Evolutionary conservation across 2,113 vertebrate species (phyloP), one percentile per base, ranked within the genome.

Genomic region (Hucho hucho): DNA sequence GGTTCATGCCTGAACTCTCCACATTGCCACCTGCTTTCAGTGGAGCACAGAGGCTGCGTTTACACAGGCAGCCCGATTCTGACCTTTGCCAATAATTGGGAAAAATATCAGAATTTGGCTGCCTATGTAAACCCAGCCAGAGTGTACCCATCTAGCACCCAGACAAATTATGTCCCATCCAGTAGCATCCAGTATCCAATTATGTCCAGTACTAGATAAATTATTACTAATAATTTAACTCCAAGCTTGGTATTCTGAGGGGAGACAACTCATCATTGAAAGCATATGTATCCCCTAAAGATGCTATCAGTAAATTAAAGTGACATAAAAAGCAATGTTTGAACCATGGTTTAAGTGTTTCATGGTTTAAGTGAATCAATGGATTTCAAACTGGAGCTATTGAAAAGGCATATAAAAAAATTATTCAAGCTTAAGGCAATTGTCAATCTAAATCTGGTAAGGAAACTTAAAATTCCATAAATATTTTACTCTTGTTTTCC

Each of bases 281-380:
- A 53, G 28, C 49, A 56, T 13, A 53, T 12, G 24, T 58, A 5
- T 20, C 18, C 18, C 6, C 3, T 65, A 28, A 22, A 70, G 46
- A 58, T 71, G 70, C n/a, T 20, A 71, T 58, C 46, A 56, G 25
- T 56, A 71, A 71, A 56, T 56, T 32, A 58, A 71, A 71, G 9
- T 11, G 16, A 65, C 12, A 11, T 56, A 56, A 56, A 64, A 64
- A 64, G 12, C 63, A 28, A 3, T 43, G 37, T 43, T 43, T 43
- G 37, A 43, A 43, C 9, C 37, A 43, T 43, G 37, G 37, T 43
- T 43, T 43, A 43, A 43, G 37, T 26, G 18, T 72, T 72, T 61
- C 56, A 72, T 59, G 16, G 16, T 49, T 13, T 58, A 20, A 37
- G 66, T 67, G n/a, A 46, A 67, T 25, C 49, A 46, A 28, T 32